Conservation (phyloP, 1,140 invertebrate genomes). For the Druon quercuslanigerum region DNA sequence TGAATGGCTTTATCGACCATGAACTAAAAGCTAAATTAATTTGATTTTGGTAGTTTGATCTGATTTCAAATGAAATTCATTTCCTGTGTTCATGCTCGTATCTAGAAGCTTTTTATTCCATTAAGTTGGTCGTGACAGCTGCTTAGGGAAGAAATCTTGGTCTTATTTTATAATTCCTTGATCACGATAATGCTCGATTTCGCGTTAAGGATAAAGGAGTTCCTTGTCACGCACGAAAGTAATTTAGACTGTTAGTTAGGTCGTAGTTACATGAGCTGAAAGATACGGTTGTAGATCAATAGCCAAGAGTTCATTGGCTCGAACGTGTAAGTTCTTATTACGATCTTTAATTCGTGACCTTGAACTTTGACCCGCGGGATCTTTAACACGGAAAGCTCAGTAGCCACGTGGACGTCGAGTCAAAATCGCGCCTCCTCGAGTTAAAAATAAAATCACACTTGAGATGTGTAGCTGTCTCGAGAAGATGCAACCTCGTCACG, state of each 20-base stretch:
- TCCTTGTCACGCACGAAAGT: conserved; percentile 20
- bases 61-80: too few species aligned
- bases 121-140: too few species aligned
- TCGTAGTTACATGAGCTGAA: neutral
- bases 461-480: conserved; percentile 26
- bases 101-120: too few species aligned
- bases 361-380: conserved; percentile 48
- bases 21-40: too few species aligned
- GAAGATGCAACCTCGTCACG: conserved; percentile 16
- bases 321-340: conserved; percentile 40
- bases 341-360: conserved; percentile 45
- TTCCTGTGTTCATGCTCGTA: too few species aligned
- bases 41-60: too few species aligned
- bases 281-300: conserved; percentile 49
- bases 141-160: neutral
- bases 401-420: conserved; percentile 35
- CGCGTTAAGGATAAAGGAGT: neutral
- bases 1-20: too few species aligned
- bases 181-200: conserved; percentile 1
- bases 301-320: conserved; percentile 41
- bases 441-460: conserved; percentile 46
- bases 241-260: conserved; percentile 1
- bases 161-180: neutral
- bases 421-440: conserved; percentile 27
- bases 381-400: conserved; percentile 38